Conservation (phyloP, 2,113 vertebrate species). For the Paedocypris sp. region DNA sequence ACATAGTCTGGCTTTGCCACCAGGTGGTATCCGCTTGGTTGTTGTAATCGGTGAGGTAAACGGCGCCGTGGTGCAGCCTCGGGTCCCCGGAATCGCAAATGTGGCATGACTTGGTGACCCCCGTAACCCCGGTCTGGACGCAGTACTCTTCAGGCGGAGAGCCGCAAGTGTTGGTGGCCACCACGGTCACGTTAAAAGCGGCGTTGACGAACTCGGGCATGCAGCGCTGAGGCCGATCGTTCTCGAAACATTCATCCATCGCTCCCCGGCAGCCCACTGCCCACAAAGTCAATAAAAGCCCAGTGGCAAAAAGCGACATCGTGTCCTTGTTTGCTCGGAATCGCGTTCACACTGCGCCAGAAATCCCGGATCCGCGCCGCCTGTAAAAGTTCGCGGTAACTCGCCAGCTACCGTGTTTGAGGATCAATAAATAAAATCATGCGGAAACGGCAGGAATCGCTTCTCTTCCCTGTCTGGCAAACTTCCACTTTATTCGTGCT, state of each 20-base stretch:
- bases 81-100: conserved; percentile 82
- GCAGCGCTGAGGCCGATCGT: conserved; percentile 74
- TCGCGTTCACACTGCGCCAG: background rate
- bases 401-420: conserved; percentile 29
- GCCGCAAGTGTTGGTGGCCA: conserved; percentile 91
- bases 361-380: conserved; percentile 27
- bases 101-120: conserved; percentile 97
- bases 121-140: conserved; percentile 95
- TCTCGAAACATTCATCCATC: conserved; percentile 82
- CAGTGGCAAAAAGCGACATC: conserved; percentile 38
- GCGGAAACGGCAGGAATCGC: conserved; percentile 12
- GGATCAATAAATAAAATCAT: conserved; percentile 18
- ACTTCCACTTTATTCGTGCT: conserved; percentile 40
- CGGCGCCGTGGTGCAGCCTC: conserved; percentile 76
- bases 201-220: conserved; percentile 98
- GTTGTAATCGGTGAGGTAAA: conserved; percentile 96
- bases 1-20: conserved; percentile 98
- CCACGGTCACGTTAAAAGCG: conserved; percentile 89
- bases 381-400: conserved; percentile 24
- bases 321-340: conserved; percentile 15
- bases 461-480: conserved; percentile 18
- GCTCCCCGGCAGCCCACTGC: conserved; percentile 52
- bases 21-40: conserved; percentile 92
- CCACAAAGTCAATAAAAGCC: conserved; percentile 38
- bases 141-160: conserved; percentile 93